Evolutionary conservation across 2,888 invertebrate species (phyloP).

Genomic region (Eucriotettix oculatus): DNA sequence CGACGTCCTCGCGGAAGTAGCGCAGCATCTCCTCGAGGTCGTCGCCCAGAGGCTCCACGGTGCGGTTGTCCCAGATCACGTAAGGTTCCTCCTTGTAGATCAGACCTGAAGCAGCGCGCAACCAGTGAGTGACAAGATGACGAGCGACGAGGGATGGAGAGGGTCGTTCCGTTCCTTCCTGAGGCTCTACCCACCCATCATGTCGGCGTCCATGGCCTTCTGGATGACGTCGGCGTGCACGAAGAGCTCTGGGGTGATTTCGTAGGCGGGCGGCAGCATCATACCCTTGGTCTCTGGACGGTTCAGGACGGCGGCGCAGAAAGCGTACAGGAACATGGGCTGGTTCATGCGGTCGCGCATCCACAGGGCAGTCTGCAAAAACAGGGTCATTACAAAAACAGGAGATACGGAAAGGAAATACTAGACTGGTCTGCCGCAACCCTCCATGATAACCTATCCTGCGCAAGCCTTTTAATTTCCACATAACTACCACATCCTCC

Average conservation of each 20-base stretch:
- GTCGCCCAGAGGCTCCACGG: conserved; percentile 4
- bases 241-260: conserved; percentile 46
- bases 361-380: conserved; percentile 38
- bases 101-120: not conserved
- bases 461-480: too few species aligned
- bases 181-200: not conserved
- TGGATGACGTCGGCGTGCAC: conserved; percentile 40
- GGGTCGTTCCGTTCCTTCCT: not conserved
- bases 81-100: not conserved
- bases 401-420: too few species aligned
- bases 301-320: conserved; percentile 39
- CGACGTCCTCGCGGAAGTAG: conserved; percentile 55
- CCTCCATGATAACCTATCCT: too few species aligned
- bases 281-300: conserved; percentile 38
- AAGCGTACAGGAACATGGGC: conserved; percentile 44
- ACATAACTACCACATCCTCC: too few species aligned
- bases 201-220: conserved; percentile 20
- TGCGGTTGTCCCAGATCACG: conserved; percentile 1
- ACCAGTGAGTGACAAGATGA: not conserved
- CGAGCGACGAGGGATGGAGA: not conserved
- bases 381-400: too few species aligned
- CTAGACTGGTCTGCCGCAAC: too few species aligned
- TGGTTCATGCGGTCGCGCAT: conserved; percentile 45
- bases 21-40: conserved; percentile 22
- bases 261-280: conserved; percentile 47